Base-by-base conservation (phyloP, 2,797 vertebrate genomes). In the Glossophaga mutica region DNA sequence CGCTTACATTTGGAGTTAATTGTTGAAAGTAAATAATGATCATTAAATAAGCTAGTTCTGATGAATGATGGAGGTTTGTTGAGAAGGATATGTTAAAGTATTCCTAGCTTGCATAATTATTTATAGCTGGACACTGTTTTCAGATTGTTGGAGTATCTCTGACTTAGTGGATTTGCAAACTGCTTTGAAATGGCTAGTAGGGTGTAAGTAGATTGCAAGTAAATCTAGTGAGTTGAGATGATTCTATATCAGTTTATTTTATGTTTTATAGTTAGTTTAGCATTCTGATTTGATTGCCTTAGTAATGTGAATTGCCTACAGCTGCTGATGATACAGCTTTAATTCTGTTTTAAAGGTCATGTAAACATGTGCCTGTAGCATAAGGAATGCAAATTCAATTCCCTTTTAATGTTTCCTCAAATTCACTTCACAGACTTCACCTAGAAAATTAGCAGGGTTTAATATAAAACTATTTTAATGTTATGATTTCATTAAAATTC, bases 341-440 rank as follows among this genome's bases (percentile, higher is more conserved):
- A 98, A 98, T 98, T 98, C 98, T 98, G 98, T 98, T 98, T 98
- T 98, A 98, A 98, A 98, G 98, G 98, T 98, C 98, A 98, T 98
- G 98, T 98, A 98, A 98, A 98, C 98, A 98, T 97, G 98, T 97
- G 98, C 98, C 98, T 98, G 97, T 98, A 98, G 98, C 98, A 98
- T 97, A 98, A 98, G 98, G 97, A 98, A 98, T 98, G 98, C 98
- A 98, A 98, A 98, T 98, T 97, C 98, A 98, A 98, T 98, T 98
- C 98, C 96, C 94, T 98, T 98, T 98, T 98, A 98, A 98, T 98
- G 97, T 98, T 97, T 98, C 96, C 96, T 98, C 97, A 74, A 97
- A 97, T 98, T 98, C 97, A 95, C 97, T 98, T 97, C 96, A 73
- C 97, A 97, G 97, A 62, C 89, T 97, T 98, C 95, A 98, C 98